Conservation (phyloP, 2,797 vertebrate genomes). For the Sphenodon punctatus region DNA sequence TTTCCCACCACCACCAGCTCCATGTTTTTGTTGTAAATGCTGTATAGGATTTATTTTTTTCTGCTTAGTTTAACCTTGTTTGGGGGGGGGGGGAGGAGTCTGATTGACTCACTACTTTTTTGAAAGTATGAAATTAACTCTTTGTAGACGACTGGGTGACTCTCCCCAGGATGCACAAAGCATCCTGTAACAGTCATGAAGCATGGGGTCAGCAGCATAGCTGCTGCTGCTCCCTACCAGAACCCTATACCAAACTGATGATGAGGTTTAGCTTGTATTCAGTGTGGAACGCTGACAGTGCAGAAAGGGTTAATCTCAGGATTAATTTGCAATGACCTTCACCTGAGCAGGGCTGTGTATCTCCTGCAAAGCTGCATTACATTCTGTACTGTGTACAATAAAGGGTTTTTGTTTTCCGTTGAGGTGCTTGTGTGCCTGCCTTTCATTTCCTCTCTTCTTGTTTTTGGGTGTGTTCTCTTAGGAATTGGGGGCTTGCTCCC, state of each 20-base stretch:
- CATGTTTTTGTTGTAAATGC: conserved; percentile 80
- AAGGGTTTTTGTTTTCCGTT: conserved; percentile 85
- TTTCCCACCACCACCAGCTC: conserved; percentile 56
- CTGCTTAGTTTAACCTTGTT: conserved; percentile 66
- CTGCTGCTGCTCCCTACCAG: conserved; percentile 19
- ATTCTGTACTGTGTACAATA: conserved; percentile 98
- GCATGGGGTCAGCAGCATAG: neutral
- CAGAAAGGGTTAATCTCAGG: conserved; percentile 76
- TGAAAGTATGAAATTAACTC: conserved; percentile 67
- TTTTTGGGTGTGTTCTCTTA: conserved; percentile 33
- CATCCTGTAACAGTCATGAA: neutral
- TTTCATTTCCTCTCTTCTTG: conserved; percentile 76
- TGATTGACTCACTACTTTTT: conserved; percentile 45
- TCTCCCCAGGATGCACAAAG: conserved; percentile 1
- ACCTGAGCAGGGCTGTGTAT: conserved; percentile 72
- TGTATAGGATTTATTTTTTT: conserved; percentile 76
- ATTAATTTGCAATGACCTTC: conserved; percentile 69
- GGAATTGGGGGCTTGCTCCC: neutral
- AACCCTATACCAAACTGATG: conserved; percentile 26
- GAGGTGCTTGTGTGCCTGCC: neutral
- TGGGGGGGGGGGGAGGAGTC: no score
- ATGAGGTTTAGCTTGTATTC: conserved; percentile 54
- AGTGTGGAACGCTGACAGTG: conserved; percentile 67
- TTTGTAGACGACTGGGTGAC: conserved; percentile 24
- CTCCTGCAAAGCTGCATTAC: conserved; percentile 89